Conservation (phyloP, 2,113 vertebrate genomes). For the Colossoma macropomum region DNA sequence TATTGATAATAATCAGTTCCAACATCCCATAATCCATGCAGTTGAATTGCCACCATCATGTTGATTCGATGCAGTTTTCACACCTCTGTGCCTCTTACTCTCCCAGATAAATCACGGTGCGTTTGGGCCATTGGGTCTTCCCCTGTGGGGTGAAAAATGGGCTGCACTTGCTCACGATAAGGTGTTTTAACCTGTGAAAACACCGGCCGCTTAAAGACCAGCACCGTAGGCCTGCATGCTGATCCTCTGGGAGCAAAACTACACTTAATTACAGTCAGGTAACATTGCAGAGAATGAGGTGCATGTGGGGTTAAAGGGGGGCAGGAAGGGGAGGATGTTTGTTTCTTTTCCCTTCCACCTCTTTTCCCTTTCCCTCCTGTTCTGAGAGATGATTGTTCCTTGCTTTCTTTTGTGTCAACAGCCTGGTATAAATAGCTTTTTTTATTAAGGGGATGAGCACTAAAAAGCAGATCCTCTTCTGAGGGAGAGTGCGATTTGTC, state of each 20-base stretch:
- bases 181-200: conserved; percentile 56
- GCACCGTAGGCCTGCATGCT: not conserved
- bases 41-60: not conserved
- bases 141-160: conserved; percentile 61
- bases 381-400: conserved; percentile 12
- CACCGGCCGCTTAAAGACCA: conserved; percentile 37
- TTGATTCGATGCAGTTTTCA: not conserved
- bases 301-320: conserved; percentile 12
- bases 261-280: conserved; percentile 39
- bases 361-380: not conserved
- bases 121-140: conserved; percentile 54
- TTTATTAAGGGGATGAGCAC: conserved; percentile 14
- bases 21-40: too few species aligned
- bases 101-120: conserved; percentile 74
- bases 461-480: conserved; percentile 20
- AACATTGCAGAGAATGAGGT: not conserved
- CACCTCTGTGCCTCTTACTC: conserved; percentile 39
- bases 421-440: conserved; percentile 34
- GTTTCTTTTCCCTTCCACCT: conserved; percentile 17
- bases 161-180: conserved; percentile 47
- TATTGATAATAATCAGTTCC: too few species aligned
- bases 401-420: conserved; percentile 30
- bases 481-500: not conserved
- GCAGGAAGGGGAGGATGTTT: conserved; percentile 2
- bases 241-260: conserved; percentile 42